phyloP scores from a whole-genome alignment of 1,140 invertebrate genomes.

The Vanessa tameamea region DNA sequence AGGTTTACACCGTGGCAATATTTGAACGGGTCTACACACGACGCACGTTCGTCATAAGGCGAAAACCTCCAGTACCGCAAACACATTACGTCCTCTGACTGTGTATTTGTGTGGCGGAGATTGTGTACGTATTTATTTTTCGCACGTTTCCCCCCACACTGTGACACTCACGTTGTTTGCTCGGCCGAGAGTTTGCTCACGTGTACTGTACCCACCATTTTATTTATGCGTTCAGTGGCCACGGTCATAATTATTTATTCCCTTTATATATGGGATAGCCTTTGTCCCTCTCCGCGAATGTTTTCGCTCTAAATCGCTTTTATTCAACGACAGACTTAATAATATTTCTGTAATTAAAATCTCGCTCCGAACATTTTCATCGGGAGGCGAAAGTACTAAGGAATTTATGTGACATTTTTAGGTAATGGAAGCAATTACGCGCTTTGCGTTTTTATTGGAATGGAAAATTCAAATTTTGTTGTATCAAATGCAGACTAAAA shows the following conservation, averaged over 20 bases:
- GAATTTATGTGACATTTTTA: constrained; percentile 56
- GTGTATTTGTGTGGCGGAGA: constrained; percentile 63
- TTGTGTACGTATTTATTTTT: constrained; percentile 72
- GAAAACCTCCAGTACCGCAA: constrained; percentile 55
- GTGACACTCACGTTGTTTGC: constrained; percentile 65
- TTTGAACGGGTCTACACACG: constrained; percentile 42
- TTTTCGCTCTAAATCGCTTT: constrained; percentile 63
- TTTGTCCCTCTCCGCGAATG: constrained; percentile 49
- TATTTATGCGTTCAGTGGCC: constrained; percentile 60
- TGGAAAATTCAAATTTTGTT: constrained; percentile 17
- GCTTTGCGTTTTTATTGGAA: constrained; percentile 23
- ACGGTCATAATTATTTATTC: constrained; percentile 72
- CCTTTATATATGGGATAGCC: constrained; percentile 53
- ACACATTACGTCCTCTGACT: constrained; percentile 65
- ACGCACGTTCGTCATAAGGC: constrained; percentile 49
- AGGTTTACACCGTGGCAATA: constrained; percentile 36
- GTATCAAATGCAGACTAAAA: constrained; percentile 16
- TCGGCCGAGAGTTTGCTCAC: constrained; percentile 53
- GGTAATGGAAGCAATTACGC: constrained; percentile 48
- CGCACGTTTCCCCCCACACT: constrained; percentile 37
- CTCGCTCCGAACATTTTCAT: constrained; percentile 59
- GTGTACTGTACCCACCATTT: constrained; percentile 49
- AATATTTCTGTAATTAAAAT: constrained; percentile 75
- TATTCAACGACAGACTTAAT: constrained; percentile 62
- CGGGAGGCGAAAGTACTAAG: constrained; percentile 41